Evolutionary conservation across 2,888 invertebrate genomes (phyloP), one percentile per base, ranked within the genome.

Genomic region (Julus scandinavius): DNA sequence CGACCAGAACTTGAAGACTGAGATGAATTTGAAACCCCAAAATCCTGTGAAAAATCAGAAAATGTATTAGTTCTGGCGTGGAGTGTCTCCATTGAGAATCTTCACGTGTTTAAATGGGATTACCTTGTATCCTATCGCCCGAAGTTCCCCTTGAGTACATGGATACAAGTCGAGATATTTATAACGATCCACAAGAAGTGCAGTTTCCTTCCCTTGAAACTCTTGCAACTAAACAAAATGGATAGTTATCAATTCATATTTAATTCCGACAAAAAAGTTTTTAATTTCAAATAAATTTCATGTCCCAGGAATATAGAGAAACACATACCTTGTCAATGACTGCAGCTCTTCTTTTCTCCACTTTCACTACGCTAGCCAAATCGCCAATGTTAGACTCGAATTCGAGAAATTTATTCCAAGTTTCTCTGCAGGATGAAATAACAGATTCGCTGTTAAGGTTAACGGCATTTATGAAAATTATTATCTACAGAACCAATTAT

Each of bases 311-410:
- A 91, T 5, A n/a, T 38, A n/a, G 7, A 41, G 13, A 85, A 49
- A 17, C 2, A 85, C 29, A 90, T 91, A 97, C 97, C 94, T 97
- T 97, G 91, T 98, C 97, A 90, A 98, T 93, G 0, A 98, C 96
- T 13, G 97, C 96, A 91, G 98, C 96, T 85, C 99, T 93, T 83
- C 99, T 92, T 91, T 98, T 97, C 92, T 99, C 99, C 7, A 99
- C 99, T 93, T 99, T 99, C 0, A 98, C 96, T 89, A 99, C 98
- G 93, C 98, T 98, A 87, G 98, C 96, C 87, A 99, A 93, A 93
- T 99, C 99, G 0, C 99, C 99, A 90, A 99, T 98, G 91, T 98
- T 98, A 87, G 98, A 98, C 93, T 99, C 99, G 92, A 99, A 99
- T 92, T 99, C 98, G 90, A 99, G 93, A 92, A 99, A 99, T 89